Evolutionary conservation across 2,797 vertebrate species (phyloP), one percentile per base, ranked within the genome.

Genomic region (Helostoma temminkii): DNA sequence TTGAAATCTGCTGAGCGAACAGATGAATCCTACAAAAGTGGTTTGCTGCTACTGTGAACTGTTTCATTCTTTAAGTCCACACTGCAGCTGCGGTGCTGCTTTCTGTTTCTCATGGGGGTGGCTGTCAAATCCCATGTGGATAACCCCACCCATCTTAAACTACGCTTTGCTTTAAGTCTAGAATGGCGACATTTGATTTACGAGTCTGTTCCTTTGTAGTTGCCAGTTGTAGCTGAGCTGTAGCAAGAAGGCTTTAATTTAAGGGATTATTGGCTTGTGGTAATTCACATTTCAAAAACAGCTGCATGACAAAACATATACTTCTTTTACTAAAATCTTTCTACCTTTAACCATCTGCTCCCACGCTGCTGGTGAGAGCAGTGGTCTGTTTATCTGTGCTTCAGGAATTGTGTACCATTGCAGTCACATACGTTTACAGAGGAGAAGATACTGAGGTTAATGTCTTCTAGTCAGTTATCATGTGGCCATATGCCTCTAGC

Each of bases 201-300:
- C 68, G 55, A 64, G 63, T 60, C 21, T 71, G 53, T 80, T 81
- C 72, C 56, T 80, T 48, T 56, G 36, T 52, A 70, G 63, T 77
- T 86, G 73, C 73, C 73, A 80, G 55, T 66, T 72, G 49, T 37
- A 50, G 61, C 65, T 18, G 42, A 46, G 69, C 63, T 63, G 69
- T 62, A 49, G 70, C 32, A 55, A 70, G 54, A 74, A 84, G 76
- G 48, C 70, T 88, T 88, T 87, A 78, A 91, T 92, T 84, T 87
- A 67, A 89, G 36, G 59, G 66, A 84, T 91, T 86, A 84, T 57
- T 77, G 81, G 68, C 60, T 50, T 64, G 66, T 52, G 69, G 45
- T 84, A 71, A 74, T 30, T 78, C 55, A 71, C 67, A 66, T 83
- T 75, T 72, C n/a, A 60, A 65, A 78, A 71, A 57, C 11, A 25